Conservation (phyloP, 2,888 invertebrate genomes). For the Archips crataeganus region DNA sequence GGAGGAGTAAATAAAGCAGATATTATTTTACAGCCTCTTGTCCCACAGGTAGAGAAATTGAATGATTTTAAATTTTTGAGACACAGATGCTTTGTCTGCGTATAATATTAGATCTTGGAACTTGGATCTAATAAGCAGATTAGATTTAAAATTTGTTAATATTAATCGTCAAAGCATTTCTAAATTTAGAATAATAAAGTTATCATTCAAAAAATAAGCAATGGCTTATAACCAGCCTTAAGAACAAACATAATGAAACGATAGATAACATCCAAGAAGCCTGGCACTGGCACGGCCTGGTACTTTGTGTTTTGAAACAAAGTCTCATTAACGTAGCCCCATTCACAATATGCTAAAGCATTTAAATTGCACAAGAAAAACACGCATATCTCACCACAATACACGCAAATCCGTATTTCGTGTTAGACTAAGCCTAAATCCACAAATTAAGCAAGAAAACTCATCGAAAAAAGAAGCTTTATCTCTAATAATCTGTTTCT, state of each 20-base stretch:
- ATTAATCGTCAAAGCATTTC: no score
- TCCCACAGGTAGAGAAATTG: background rate
- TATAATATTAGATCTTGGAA: no score
- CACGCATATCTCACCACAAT: slow-evolving; percentile 7
- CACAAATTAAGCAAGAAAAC: background rate
- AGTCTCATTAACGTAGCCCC: slow-evolving; percentile 17
- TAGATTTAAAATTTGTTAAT: no score
- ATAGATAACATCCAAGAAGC: background rate
- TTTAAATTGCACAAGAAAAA: slow-evolving; percentile 2
- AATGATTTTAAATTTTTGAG: no score
- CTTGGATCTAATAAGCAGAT: no score
- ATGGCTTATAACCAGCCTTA: background rate
- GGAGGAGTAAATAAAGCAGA: background rate
- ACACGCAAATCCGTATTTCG: slow-evolving; percentile 15
- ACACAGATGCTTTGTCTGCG: background rate
- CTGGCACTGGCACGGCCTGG: slow-evolving; percentile 23
- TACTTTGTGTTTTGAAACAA: slow-evolving; percentile 20
- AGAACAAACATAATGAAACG: slow-evolving; percentile 10
- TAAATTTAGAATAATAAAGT: no score
- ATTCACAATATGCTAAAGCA: background rate
- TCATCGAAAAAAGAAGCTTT: slow-evolving; percentile 3
- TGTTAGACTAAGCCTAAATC: background rate
- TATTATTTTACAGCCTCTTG: background rate
- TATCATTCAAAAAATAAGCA: background rate
- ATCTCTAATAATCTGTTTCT: background rate